Evolutionary conservation across 2,797 vertebrate species (phyloP).

Genomic region (Sebastolobus altivelis): DNA sequence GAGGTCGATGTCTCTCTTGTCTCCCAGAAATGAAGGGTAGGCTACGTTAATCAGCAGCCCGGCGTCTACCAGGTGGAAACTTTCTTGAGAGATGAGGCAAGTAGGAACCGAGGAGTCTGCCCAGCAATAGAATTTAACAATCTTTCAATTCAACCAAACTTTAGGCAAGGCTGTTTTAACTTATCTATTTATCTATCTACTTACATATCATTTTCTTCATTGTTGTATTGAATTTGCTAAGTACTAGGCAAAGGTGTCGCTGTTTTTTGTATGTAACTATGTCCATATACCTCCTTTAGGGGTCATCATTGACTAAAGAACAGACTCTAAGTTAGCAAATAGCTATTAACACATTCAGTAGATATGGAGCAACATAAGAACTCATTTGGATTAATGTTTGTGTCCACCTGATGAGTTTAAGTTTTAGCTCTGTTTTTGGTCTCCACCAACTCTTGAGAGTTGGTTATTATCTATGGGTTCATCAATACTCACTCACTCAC

Average conservation of each 20-base stretch:
- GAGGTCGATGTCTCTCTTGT: constrained; percentile 74
- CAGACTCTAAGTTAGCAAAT: too few species aligned
- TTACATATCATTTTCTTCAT: background rate
- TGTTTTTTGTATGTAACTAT: background rate
- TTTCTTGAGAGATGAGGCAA: constrained; percentile 41
- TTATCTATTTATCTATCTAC: background rate
- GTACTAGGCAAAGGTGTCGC: background rate
- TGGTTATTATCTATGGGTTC: too few species aligned
- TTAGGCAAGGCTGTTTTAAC: background rate
- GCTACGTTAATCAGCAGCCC: constrained; percentile 68
- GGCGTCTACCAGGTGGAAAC: constrained; percentile 60
- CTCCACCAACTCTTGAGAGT: too few species aligned
- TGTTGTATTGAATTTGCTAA: background rate
- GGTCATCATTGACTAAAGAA: too few species aligned
- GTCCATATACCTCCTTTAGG: too few species aligned
- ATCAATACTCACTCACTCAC: too few species aligned
- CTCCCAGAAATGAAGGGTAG: constrained; percentile 76
- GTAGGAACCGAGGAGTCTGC: constrained; percentile 60
- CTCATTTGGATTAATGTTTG: too few species aligned
- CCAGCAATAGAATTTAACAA: background rate
- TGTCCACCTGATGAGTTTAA: too few species aligned
- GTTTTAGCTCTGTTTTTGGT: too few species aligned
- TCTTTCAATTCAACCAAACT: background rate
- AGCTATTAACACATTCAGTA: too few species aligned
- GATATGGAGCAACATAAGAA: too few species aligned